These are phyloP conservation scores for Brachionus paranguensis DNA, from an alignment of 1,140 invertebrate genomes.

Conservation along the genomic window DNA sequence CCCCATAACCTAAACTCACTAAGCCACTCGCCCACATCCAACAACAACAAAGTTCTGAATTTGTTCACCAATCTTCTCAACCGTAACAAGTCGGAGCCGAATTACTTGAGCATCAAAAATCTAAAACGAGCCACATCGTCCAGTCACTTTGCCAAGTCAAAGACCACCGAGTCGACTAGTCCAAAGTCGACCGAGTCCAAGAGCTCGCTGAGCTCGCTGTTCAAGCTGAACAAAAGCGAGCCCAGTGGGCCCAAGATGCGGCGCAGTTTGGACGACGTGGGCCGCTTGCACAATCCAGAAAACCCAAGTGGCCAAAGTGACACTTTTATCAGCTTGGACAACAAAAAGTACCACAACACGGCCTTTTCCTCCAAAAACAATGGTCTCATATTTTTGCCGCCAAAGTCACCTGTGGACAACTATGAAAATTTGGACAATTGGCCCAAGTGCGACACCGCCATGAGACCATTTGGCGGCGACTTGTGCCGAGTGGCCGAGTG, in stretches of 20 bases:
- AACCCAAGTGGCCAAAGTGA: background rate
- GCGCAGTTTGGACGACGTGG: constrained; percentile 17
- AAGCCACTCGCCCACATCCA: background rate
- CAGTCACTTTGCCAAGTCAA: constrained; percentile 3
- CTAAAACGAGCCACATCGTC: constrained; percentile 24
- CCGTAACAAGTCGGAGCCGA: background rate
- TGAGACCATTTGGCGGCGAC: background rate
- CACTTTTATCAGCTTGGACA: background rate
- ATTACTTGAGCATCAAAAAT: background rate
- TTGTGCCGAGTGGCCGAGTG: background rate
- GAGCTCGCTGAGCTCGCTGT: background rate
- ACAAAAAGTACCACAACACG: background rate
- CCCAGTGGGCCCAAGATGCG: background rate
- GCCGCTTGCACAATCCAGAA: background rate
- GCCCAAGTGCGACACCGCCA: background rate
- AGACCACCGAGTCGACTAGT: background rate
- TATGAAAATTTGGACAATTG: constrained; percentile 1
- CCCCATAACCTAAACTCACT: background rate
- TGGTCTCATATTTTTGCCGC: constrained; percentile 19
- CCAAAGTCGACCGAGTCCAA: background rate
- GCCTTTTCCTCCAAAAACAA: constrained; percentile 33
- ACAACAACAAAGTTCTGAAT: constrained; percentile 28
- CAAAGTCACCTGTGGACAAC: background rate
- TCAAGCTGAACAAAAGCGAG: background rate
- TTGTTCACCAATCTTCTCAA: constrained; percentile 27